Evolutionary conservation across 30 jellyfish, hydroid and myxozoan species (phyloP), one percentile per base, ranked within the genome.

Genomic region (Thelohanellus kitauei): DNA sequence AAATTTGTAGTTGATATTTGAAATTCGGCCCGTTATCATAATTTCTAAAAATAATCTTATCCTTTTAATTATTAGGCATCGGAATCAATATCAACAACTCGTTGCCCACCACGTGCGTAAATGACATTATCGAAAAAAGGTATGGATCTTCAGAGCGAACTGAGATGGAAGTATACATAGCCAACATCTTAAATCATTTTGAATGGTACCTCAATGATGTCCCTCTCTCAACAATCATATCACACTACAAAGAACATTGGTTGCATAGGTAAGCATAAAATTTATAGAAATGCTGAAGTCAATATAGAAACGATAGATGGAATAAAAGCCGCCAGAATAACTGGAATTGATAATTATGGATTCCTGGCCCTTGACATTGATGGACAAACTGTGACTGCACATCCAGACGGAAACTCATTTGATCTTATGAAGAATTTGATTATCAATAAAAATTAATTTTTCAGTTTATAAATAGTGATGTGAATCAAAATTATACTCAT

Each of bases 341-440:
- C 40, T 23, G 87, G 91, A 2, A 34, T 71, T 34, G 91, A 71
- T 47, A 44, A 40, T 12, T 24, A 33, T 46, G 91, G 91, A 0
- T 71, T 44, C 39, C 49, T 48, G 31, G 91, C 56, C 9, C 44
- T 56, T 30, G 38, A 34, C 12, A 21, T 21, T 17, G 19, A 44
- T 35, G 66, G 85, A 4, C 53, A 33, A 1, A 1, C 4, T 15
- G 18, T 58, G 9, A 48, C 91, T 2, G 27, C 55, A 13, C 91
- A 71, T 45, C 87, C 91, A 31, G 91, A 71, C 47, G 91, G 91
- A 24, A 71, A 71, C 45, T 53, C 80, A 23, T 71, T 71, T 50
- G 91, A 71, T 32, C 61, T 71, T 86, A 61, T 53, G 86, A 53
- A 51, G 40, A 69, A 69, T 31, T 40, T 71, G 57, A 60, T 71